Evolutionary conservation across 2,888 invertebrate genomes (phyloP).

Genomic region (Lithophane semibrunnea): DNA sequence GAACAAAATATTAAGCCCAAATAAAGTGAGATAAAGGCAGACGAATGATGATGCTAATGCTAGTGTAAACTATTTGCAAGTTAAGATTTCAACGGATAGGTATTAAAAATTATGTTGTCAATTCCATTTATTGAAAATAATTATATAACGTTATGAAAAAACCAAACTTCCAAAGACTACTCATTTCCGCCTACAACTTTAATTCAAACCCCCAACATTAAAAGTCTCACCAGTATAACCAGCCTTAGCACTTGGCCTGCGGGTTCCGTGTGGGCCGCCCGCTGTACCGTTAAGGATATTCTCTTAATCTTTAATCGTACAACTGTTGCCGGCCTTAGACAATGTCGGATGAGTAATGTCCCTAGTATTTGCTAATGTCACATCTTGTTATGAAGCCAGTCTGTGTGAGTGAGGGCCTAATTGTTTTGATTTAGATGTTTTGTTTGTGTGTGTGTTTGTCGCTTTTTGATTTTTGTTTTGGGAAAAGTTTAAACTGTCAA

Average conservation of each 20-base stretch:
- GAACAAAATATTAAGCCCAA: neutral
- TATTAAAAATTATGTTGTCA: neutral
- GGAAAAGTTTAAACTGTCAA: neutral
- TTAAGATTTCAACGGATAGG: neutral
- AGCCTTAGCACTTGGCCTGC: constrained; percentile 55
- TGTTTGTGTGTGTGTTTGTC: constrained; percentile 15
- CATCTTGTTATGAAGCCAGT: constrained; percentile 73
- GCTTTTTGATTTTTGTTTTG: neutral
- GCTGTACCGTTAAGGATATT: constrained; percentile 86
- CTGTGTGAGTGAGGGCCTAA: constrained; percentile 53
- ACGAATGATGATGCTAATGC: neutral
- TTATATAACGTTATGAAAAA: neutral
- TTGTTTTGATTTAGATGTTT: constrained; percentile 49
- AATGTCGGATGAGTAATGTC: constrained; percentile 85
- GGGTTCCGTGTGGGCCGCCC: constrained; percentile 80
- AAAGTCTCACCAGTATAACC: constrained; percentile 25
- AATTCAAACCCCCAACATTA: neutral
- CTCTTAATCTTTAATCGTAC: constrained; percentile 86
- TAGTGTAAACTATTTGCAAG: neutral
- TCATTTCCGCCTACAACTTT: neutral
- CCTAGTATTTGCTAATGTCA: constrained; percentile 82
- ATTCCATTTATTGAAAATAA: neutral
- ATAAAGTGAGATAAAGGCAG: neutral
- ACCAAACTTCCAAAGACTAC: neutral
- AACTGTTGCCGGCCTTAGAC: constrained; percentile 81